These are phyloP conservation scores for Acipenser transmontanus DNA, from an alignment of 2,797 vertebrate genomes.

Conservation along the genomic window DNA sequence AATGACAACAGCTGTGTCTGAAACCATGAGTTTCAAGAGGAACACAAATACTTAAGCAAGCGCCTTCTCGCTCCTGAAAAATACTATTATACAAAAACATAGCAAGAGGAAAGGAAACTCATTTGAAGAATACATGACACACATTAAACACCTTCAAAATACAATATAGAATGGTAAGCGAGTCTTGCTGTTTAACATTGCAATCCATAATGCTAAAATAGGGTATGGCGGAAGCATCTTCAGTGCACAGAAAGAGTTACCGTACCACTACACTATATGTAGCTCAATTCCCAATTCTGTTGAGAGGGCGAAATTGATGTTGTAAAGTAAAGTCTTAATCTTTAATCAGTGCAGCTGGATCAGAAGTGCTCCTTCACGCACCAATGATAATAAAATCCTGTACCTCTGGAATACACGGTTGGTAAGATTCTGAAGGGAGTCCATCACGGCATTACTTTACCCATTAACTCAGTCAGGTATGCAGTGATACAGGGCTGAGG, in stretches of 20 bases:
- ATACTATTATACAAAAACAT: too few species aligned
- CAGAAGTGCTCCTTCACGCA: constrained; percentile 35
- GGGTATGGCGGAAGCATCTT: too few species aligned
- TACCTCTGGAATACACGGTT: constrained; percentile 24
- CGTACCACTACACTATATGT: constrained; percentile 11
- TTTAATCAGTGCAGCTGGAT: constrained; percentile 41
- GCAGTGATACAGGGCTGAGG: neutral
- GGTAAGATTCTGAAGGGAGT: neutral
- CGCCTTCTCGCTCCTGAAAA: constrained; percentile 19
- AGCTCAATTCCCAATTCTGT: constrained; percentile 20
- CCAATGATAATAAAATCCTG: constrained; percentile 31
- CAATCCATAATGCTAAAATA: too few species aligned
- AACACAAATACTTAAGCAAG: neutral
- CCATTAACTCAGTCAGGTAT: neutral
- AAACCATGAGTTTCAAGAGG: neutral
- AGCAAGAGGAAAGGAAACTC: too few species aligned
- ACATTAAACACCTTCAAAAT: neutral
- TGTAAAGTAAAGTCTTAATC: constrained; percentile 38
- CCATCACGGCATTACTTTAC: neutral
- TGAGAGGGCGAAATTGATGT: constrained; percentile 30
- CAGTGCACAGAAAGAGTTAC: neutral
- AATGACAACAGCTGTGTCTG: constrained; percentile 23
- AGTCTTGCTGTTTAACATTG: too few species aligned
- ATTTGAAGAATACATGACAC: neutral
- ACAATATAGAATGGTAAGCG: too few species aligned